A percentile compares a stretch with the other conserved stretches of the same genome.
These are phyloP conservation scores for Thelaira solivaga DNA, from an alignment of 2,888 invertebrate genomes.

Conservation along the genomic window DNA sequence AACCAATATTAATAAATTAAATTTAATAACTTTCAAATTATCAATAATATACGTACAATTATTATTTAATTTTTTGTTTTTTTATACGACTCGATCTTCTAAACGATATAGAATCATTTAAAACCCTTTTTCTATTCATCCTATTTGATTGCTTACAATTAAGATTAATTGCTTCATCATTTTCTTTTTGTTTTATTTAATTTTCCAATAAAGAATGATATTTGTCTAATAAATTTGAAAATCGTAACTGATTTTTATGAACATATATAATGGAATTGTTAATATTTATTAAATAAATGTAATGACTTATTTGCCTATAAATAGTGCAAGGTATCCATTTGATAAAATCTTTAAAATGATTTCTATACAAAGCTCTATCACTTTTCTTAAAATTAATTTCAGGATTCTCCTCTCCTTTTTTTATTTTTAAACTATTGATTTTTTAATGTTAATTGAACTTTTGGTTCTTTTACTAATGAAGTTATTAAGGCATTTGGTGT, in stretches of 20 bases:
- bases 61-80: background rate
- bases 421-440: background rate
- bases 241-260: conserved; percentile 16
- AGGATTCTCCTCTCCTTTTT: background rate
- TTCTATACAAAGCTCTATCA: conserved; percentile 19
- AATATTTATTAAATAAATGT: conserved; percentile 9
- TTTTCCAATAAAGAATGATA: background rate
- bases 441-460: background rate
- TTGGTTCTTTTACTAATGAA: background rate
- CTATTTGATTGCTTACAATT: background rate
- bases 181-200: background rate
- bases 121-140: background rate
- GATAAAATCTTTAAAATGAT: conserved; percentile 22
- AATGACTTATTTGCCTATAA: background rate
- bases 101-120: background rate
- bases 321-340: conserved; percentile 11
- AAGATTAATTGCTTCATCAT: background rate
- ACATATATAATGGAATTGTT: conserved; percentile 11
- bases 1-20: background rate
- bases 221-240: conserved; percentile 10
- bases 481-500: conserved; percentile 3
- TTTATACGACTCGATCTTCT: background rate
- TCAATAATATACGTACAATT: no score
- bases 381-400: background rate
- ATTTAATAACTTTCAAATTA: background rate